Base-by-base conservation (phyloP, 2,113 vertebrate genomes). In the Geococcyx californianus region DNA sequence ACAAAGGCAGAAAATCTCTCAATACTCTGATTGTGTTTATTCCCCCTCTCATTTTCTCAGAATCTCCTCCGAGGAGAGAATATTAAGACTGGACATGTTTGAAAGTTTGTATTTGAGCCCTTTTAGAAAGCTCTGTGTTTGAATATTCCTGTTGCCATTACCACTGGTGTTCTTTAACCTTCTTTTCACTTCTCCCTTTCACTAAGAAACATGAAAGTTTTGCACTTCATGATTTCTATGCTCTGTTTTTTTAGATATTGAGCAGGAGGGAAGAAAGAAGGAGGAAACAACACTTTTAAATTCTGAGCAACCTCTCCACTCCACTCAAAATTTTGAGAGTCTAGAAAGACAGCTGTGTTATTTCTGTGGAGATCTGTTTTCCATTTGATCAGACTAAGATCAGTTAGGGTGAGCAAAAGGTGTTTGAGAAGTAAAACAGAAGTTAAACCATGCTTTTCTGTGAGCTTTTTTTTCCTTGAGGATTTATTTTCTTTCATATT, bases 401-500 rank as follows among this genome's bases (percentile, higher is more conserved):
- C 89, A 95, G 52, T 67, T 79, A 89, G 49, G 70, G 44, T 78
- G 80, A 86, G 63, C n/a, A 93, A 96, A 95, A 95, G 67, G 68
- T 93, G 56, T 87, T 69, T 85, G 76, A 85, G 68, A 89, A 69
- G 44, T 86, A 94, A 94, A 96, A 82, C 52, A 93, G 85, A 96
- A 95, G 86, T 96, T 93, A 93, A 95, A 95, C 68, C 15, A 64
- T 40, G 66, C 54, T 95, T 94, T 91, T 86, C 91, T 87, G 60
- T 82, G 62, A 78, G 58, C 24, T 91, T 88, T 70, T 80, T 77
- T 81, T 83, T 26, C 26, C 34, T 69, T 52, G 47, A 78, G 59
- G 69, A 94, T 93, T 92, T 94, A 73, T 95, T 96, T 95, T 88
- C 62, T 94, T 94, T 89, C 63, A 19, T 90, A 88, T 72, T 91